Evolutionary conservation across 2,113 vertebrate species (phyloP), one percentile per base, ranked within the genome.

Genomic region (Solea solea): DNA sequence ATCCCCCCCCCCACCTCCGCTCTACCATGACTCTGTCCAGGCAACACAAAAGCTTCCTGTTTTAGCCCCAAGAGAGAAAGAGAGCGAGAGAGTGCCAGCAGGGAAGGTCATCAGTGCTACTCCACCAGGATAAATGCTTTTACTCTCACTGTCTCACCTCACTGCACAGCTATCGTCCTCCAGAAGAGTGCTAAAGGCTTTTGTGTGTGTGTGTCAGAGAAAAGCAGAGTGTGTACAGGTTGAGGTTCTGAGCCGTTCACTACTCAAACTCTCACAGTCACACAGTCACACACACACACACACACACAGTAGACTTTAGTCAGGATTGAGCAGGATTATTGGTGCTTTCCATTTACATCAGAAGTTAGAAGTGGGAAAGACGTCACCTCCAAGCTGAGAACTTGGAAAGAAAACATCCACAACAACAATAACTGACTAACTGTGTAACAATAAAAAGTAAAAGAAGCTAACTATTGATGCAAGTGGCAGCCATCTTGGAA

Each of bases 41-140:
- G 72, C 51, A 59, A 89, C 85, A 90, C 80, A 90, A 88, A 88
- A 79, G 80, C 86, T 65, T 86, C 83, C 80, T 68, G 82, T 79
- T 67, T 81, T 66, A 7, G 45, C 76, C 83, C 80, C 1, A 14
- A 76, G 83, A 73, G 74, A 67, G 81, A 75, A 58, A 86, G 73
- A 71, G 81, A 80, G 77, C 44, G 54, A 69, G 82, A 72, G 76
- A 16, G 77, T 80, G 82, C 40, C 78, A 71, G 80, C 70, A 76
- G 79, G 70, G 79, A 77, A 80, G 78, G 78, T 86, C 83, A 91
- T 90, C 84, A 87, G 77, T 81, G 67, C 72, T 69, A 63, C 84
- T 85, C 88, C 13, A 34, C 84, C 7, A 78, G 83, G 87, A 88
- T 91, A 88, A 91, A 90, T 88, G 86, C 81, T 88, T 86, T 81